These are phyloP conservation scores for Hipposideros armiger DNA, from an alignment of 2,113 vertebrate genomes.

Conservation along the genomic window DNA sequence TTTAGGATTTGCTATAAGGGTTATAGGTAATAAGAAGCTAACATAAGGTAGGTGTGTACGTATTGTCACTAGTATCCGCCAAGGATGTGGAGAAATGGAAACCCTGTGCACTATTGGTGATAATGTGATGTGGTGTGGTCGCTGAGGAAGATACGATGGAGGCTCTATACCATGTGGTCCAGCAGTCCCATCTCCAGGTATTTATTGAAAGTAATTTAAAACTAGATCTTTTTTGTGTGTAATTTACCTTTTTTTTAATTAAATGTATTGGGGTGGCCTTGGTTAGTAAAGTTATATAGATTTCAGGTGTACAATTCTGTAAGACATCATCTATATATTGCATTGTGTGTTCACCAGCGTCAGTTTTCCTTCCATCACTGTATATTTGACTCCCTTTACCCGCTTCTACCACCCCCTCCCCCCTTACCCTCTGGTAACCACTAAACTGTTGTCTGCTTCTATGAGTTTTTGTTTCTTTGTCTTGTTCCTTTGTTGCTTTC, in stretches of 20 bases:
- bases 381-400: too few species aligned
- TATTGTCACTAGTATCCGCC: not conserved
- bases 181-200: not conserved
- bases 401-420: too few species aligned
- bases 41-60: not conserved
- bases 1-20: not conserved
- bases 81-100: not conserved
- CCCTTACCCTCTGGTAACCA: too few species aligned
- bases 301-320: too few species aligned
- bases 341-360: too few species aligned
- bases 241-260: too few species aligned
- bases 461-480: too few species aligned
- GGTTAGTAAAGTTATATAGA: not conserved
- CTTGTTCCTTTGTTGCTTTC: too few species aligned
- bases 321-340: too few species aligned
- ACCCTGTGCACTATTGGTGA: too few species aligned
- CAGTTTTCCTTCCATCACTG: too few species aligned
- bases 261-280: not conserved
- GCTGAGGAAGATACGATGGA: not conserved
- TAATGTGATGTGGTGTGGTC: not conserved
- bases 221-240: not conserved
- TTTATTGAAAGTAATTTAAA: not conserved
- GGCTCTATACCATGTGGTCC: not conserved
- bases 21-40: not conserved
- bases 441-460: too few species aligned